Evolutionary conservation across 2,113 vertebrate genomes (phyloP), one percentile per base, ranked within the genome.

Genomic region (Oenanthe oenanthe): DNA sequence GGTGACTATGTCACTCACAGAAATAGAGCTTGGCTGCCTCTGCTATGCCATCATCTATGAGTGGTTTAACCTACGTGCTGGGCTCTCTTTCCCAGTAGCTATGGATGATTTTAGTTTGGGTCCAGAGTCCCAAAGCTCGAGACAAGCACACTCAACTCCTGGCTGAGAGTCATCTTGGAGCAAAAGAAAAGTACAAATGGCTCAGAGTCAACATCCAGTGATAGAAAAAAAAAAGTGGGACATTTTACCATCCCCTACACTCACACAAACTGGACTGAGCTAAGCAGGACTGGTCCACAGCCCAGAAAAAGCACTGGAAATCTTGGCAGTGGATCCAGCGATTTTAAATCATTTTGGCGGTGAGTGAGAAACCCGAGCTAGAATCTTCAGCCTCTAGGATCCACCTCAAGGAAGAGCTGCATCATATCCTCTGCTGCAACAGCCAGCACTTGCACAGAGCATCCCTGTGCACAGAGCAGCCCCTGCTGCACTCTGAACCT

Each of bases 11-110:
- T 91, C 89, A 61, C 86, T 89, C 47, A 57, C 71, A 85, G 83
- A 94, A 97, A 92, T 56, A 94, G 91, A 86, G 75, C 61, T 83
- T 81, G 86, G 91, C 86, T 89, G 61, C 84, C 53, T 92, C 80
- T 19, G 6, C 22, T 36, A 36, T 70, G 86, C 77, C 89, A 92
- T 88, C 85, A 88, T 34, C 92, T 50, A 3, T n/a, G 51, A 85
- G 75, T 47, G 67, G 77, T 91, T 93, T 78, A 66, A 93, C 70
- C 84, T 95, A 82, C 12, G 32, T 92, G 96, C 94, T 75, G 61
- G 70, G 70, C n/a, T 77, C 36, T 89, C 68, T 91, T 81, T 92
- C 63, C 89, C 84, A 85, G 78, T 65, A 89, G 54, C 67, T 76
- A 8, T 13, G 19, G 89, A 63, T 16, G 88, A 17, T 79, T 68